phyloP scores from a whole-genome alignment of 2,113 vertebrate species.

The Tursiops truncatus region DNA sequence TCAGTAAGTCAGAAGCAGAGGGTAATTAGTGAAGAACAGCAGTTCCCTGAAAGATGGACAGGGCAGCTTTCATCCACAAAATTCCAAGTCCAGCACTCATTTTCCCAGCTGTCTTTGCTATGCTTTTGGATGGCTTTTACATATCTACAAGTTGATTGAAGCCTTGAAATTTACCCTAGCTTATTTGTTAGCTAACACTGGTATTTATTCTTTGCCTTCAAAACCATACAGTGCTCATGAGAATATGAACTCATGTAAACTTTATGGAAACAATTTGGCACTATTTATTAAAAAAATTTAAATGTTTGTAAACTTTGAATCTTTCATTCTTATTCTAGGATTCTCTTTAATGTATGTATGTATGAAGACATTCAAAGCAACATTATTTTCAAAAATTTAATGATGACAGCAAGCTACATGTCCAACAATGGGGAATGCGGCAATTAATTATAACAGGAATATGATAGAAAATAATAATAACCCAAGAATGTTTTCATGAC shows the following conservation, averaged over 20 bases:
- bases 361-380: background rate
- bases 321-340: background rate
- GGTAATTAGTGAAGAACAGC: background rate
- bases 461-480: background rate
- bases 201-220: background rate
- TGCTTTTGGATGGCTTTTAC: background rate
- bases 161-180: background rate
- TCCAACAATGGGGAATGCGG: background rate
- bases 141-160: background rate
- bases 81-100: background rate
- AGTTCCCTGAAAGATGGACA: background rate
- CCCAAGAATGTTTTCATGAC: background rate
- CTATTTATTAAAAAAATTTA: background rate
- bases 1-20: background rate
- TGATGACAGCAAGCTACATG: background rate
- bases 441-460: background rate
- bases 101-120: background rate
- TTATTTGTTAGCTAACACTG: background rate
- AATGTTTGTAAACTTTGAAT: background rate
- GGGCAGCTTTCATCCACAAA: background rate
- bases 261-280: background rate
- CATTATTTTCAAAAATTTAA: background rate
- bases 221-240: background rate
- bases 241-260: background rate
- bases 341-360: background rate